phyloP scores from a whole-genome alignment of 2,113 vertebrate genomes.

The Gambusia affinis region DNA sequence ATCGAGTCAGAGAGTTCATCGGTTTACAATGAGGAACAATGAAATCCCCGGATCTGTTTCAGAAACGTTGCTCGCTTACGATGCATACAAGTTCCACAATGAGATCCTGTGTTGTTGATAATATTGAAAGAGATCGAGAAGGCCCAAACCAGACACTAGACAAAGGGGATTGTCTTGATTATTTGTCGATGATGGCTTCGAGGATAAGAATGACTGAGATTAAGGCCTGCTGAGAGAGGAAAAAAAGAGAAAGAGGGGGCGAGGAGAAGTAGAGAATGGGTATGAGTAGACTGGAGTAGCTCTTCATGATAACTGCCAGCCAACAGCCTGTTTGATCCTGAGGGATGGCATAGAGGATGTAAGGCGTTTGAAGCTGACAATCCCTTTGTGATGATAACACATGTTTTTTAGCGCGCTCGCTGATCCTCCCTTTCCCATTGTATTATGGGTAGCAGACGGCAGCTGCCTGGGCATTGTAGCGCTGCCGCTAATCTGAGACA shows the following conservation, averaged over 20 bases:
- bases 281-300: slow-evolving; percentile 57
- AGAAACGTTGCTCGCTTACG: slow-evolving; percentile 51
- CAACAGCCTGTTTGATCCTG: slow-evolving; percentile 81
- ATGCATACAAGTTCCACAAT: slow-evolving; percentile 57
- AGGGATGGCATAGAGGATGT: slow-evolving; percentile 77
- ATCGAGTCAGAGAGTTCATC: slow-evolving; percentile 64
- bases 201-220: slow-evolving; percentile 68
- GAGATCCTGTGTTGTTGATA: slow-evolving; percentile 54
- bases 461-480: slow-evolving; percentile 74
- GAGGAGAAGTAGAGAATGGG: slow-evolving; percentile 57
- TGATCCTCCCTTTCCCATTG: slow-evolving; percentile 74
- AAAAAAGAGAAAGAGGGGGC: slow-evolving; percentile 32
- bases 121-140: slow-evolving; percentile 29
- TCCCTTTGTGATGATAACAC: slow-evolving; percentile 82
- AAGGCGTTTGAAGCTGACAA: slow-evolving; percentile 81
- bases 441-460: slow-evolving; percentile 75
- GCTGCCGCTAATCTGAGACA: slow-evolving; percentile 72
- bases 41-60: slow-evolving; percentile 56
- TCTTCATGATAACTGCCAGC: slow-evolving; percentile 72
- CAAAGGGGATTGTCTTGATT: slow-evolving; percentile 73
- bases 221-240: slow-evolving; percentile 56
- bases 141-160: slow-evolving; percentile 54
- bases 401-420: slow-evolving; percentile 74
- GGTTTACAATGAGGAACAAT: slow-evolving; percentile 64
- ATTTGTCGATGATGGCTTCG: slow-evolving; percentile 64